A percentile compares a stretch with the other conserved stretches of the same genome.
These are phyloP conservation scores for Gymnocheta viridis DNA, from an alignment of 2,888 invertebrate genomes.

Conservation along the genomic window DNA sequence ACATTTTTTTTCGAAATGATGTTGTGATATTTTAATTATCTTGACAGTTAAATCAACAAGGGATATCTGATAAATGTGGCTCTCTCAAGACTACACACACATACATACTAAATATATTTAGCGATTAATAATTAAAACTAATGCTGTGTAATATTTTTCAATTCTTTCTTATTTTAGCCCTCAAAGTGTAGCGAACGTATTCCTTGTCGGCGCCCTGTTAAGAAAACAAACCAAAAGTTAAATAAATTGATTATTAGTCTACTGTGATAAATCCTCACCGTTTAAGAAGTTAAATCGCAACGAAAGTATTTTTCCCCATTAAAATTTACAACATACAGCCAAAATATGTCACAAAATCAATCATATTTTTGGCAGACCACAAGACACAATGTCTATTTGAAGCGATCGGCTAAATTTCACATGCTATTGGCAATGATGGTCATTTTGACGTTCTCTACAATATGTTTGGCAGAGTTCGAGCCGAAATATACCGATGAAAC, in stretches of 20 bases:
- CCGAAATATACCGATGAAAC: conserved; percentile 74
- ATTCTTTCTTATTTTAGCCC: conserved; percentile 60
- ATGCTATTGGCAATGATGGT: conserved; percentile 78
- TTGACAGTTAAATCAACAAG: conserved; percentile 54
- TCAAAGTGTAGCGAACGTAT: conserved; percentile 53
- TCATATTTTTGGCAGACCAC: conserved; percentile 82
- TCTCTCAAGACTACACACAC: conserved; percentile 1
- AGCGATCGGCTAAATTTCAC: conserved; percentile 79
- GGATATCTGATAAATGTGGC: conserved; percentile 55
- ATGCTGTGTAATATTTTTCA: conserved; percentile 4
- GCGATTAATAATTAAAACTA: conserved; percentile 11
- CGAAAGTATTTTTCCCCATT: conserved; percentile 5
- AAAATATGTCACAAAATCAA: conserved; percentile 81
- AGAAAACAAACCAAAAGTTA: background rate
- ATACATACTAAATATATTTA: background rate
- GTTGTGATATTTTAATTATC: conserved; percentile 41
- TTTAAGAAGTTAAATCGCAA: background rate
- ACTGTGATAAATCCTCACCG: conserved; percentile 47
- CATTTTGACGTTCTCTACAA: conserved; percentile 78
- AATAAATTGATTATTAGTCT: conserved; percentile 19
- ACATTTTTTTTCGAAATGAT: background rate
- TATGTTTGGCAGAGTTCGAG: conserved; percentile 77
- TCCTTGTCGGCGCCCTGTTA: background rate
- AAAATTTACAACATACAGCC: conserved; percentile 23
- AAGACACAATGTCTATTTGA: conserved; percentile 80